Evolutionary conservation across 1,140 invertebrate species (phyloP), one percentile per base, ranked within the genome.

Genomic region (Amyelois transitella): DNA sequence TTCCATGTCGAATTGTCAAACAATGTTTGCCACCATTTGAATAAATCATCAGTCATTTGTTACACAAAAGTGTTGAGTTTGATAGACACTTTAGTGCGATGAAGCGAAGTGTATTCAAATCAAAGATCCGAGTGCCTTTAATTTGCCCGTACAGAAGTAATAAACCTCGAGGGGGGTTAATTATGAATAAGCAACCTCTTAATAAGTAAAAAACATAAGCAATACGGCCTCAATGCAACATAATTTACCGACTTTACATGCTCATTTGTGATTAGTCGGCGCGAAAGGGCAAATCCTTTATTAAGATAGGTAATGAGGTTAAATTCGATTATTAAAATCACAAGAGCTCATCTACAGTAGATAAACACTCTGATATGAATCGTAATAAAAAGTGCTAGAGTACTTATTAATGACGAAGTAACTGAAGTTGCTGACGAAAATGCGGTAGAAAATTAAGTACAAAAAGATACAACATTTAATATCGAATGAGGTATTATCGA

Each of bases 241-340:
- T 88, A 88, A 88, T 88, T 87, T 88, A 88, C 76, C 65, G 76
- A 82, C 81, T 86, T 86, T 83, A 88, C 82, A 88, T 88, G 82
- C 85, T 80, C 78, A 86, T 88, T 86, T 86, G 77, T 87, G 85
- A 88, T 88, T 88, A 86, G 82, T 71, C 75, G 85, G 85, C 85
- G 85, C 82, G 85, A 88, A 88, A 88, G 85, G 84, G 84, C 80
- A 88, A 88, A 88, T 88, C 81, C 84, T 83, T 77, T 83, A 88
- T 88, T 88, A 88, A 88, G 85, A 88, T 88, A 88, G 85, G 82
- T 86, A 88, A 88, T 88, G 82, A 86, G 85, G 85, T 88, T 86
- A 88, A 88, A 83, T 77, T 75, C 72, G 43, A 60, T 53, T 38
- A 50, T 28, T 54, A 69, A 66, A 68, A 65, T 50, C 28, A 58